A percentile compares a stretch with the other conserved stretches of the same genome.
These are phyloP conservation scores for Himalopsyche japonica DNA, from an alignment of 2,888 invertebrate genomes.

Conservation along the genomic window DNA sequence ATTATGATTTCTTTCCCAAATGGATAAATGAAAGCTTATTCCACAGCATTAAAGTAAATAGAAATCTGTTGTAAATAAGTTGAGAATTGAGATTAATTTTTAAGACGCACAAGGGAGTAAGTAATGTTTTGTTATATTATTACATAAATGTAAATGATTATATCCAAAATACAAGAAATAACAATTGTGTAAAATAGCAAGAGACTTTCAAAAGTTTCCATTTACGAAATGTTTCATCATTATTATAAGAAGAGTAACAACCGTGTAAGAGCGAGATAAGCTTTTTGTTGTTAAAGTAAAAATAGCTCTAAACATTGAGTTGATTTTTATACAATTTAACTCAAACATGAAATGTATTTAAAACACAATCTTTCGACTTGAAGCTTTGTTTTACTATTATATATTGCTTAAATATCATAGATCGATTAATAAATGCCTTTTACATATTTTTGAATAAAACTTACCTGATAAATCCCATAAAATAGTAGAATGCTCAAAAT, in stretches of 20 bases:
- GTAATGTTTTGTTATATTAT: neutral
- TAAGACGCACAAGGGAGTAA: neutral
- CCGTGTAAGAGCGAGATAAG: neutral
- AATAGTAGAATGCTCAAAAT: slow-evolving; percentile 71
- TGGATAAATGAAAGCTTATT: no score
- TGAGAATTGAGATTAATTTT: no score
- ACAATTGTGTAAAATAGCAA: neutral
- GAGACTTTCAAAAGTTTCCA: slow-evolving; percentile 27
- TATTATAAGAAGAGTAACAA: slow-evolving; percentile 13
- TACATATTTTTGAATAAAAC: slow-evolving; percentile 43
- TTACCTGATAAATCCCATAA: slow-evolving; percentile 77
- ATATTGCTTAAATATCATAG: no score
- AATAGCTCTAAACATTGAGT: neutral
- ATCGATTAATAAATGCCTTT: no score
- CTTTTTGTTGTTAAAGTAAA: neutral
- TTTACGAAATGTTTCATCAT: slow-evolving; percentile 2
- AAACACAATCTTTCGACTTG: no score
- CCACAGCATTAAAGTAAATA: no score
- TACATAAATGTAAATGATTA: neutral
- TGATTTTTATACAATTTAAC: neutral
- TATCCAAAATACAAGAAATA: neutral
- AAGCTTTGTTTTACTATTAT: no score
- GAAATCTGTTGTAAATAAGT: no score
- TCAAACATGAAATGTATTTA: neutral
- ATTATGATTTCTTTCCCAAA: no score